Evolutionary conservation across 2,797 vertebrate species (phyloP).

Genomic region (Lycodopsis pacificus): DNA sequence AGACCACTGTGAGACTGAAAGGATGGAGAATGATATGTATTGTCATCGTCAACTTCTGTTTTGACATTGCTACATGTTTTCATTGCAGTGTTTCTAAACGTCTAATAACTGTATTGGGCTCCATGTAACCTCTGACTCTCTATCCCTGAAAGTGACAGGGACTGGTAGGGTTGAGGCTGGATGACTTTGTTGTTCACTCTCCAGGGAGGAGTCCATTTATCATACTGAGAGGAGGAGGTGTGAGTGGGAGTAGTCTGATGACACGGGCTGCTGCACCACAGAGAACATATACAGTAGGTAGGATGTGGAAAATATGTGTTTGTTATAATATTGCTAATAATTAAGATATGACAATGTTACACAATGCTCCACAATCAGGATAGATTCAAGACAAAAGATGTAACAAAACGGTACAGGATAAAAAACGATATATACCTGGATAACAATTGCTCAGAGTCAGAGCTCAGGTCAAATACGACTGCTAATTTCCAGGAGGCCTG

Average conservation of each 20-base stretch:
- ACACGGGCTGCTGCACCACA: constrained; percentile 57
- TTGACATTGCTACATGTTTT: constrained; percentile 25
- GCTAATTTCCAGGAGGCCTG: constrained; percentile 13
- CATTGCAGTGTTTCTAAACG: constrained; percentile 28
- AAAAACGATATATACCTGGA: neutral
- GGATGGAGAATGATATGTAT: neutral
- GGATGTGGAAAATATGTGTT: constrained; percentile 3
- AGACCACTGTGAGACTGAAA: neutral
- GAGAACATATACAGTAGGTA: constrained; percentile 21
- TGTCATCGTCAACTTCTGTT: constrained; percentile 20
- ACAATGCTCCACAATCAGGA: neutral
- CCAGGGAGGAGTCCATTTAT: constrained; percentile 73
- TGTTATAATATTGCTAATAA: neutral
- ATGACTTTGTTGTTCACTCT: constrained; percentile 76
- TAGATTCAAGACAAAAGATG: neutral
- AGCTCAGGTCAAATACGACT: constrained; percentile 11
- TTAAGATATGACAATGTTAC: neutral
- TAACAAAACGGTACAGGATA: neutral
- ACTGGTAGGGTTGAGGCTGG: constrained; percentile 63
- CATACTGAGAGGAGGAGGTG: constrained; percentile 65
- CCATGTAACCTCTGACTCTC: constrained; percentile 47
- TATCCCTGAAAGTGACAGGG: constrained; percentile 61
- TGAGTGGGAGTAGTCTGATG: constrained; percentile 62
- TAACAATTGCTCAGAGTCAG: neutral
- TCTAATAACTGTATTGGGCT: constrained; percentile 49